These are phyloP conservation scores for Cebus imitator DNA, from an alignment of 2,113 vertebrate species.

Conservation along the genomic window DNA sequence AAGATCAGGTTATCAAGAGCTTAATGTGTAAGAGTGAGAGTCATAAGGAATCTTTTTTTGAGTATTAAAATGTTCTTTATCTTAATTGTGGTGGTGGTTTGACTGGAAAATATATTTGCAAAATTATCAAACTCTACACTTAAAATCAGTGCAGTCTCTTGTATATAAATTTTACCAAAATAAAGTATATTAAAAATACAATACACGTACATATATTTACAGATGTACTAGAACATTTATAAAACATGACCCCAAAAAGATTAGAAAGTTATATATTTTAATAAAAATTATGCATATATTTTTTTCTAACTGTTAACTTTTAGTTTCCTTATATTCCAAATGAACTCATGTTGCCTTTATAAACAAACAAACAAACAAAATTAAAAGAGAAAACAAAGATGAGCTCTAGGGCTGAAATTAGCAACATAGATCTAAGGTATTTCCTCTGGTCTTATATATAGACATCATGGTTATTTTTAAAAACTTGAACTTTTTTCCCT, in stretches of 20 bases:
- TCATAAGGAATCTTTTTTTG: background rate
- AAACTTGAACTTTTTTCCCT: constrained; percentile 26
- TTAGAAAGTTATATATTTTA: background rate
- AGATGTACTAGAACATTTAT: background rate
- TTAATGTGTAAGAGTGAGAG: background rate
- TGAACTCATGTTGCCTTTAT: background rate
- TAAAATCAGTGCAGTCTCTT: background rate
- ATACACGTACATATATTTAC: background rate
- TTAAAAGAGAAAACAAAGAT: background rate
- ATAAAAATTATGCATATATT: background rate
- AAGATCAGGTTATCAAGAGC: background rate
- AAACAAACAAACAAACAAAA: background rate
- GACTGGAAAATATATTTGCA: too few species aligned
- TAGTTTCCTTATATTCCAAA: background rate
- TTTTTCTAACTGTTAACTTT: background rate
- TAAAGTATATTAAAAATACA: background rate
- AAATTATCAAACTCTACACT: background rate
- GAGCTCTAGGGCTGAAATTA: background rate
- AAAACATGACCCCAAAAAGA: background rate
- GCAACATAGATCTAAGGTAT: background rate
- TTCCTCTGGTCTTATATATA: background rate
- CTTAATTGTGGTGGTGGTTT: background rate
- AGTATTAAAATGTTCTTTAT: background rate
- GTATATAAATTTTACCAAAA: background rate
- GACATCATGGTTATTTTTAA: constrained; percentile 34